Conservation (phyloP, 2,797 vertebrate species). For the Sparus aurata region DNA sequence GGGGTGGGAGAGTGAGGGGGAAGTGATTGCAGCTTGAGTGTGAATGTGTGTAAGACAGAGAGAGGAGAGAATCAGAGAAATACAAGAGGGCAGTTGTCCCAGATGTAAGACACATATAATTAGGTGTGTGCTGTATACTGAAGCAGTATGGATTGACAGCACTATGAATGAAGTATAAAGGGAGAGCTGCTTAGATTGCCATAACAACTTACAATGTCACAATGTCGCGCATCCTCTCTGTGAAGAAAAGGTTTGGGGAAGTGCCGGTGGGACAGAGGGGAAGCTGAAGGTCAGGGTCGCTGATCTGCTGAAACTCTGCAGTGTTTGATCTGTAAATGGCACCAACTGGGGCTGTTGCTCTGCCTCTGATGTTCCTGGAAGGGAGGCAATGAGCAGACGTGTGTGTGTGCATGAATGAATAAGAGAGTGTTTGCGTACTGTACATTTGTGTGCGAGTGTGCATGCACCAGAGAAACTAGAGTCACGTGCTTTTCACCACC, state of each 20-base stretch:
- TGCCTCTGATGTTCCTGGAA: conserved; percentile 70
- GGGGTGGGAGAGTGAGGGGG: conserved; percentile 47
- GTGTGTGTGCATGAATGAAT: conserved; percentile 42
- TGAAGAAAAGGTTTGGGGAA: conserved; percentile 66
- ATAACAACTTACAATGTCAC: conserved; percentile 50
- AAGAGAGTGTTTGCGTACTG: not conserved
- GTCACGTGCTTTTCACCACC: conserved; percentile 43
- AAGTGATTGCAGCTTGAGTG: conserved; percentile 28
- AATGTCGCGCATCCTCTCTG: conserved; percentile 44
- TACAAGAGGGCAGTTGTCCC: conserved; percentile 25
- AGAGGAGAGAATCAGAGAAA: conserved; percentile 12
- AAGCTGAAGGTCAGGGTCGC: conserved; percentile 77
- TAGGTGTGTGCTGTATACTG: conserved; percentile 20
- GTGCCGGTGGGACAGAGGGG: conserved; percentile 56
- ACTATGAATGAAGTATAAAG: conserved; percentile 32
- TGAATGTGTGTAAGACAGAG: not conserved
- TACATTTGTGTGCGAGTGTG: conserved; percentile 26
- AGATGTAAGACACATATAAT: conserved; percentile 37
- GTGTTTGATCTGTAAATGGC: conserved; percentile 83
- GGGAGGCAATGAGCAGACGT: conserved; percentile 52
- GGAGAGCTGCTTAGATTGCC: conserved; percentile 33
- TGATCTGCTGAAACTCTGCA: conserved; percentile 69
- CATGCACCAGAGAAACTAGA: conserved; percentile 45
- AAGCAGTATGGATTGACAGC: conserved; percentile 31
- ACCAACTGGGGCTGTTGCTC: conserved; percentile 67